Conservation (phyloP, 2,113 vertebrate genomes). For the Tragelaphus imberbis region DNA sequence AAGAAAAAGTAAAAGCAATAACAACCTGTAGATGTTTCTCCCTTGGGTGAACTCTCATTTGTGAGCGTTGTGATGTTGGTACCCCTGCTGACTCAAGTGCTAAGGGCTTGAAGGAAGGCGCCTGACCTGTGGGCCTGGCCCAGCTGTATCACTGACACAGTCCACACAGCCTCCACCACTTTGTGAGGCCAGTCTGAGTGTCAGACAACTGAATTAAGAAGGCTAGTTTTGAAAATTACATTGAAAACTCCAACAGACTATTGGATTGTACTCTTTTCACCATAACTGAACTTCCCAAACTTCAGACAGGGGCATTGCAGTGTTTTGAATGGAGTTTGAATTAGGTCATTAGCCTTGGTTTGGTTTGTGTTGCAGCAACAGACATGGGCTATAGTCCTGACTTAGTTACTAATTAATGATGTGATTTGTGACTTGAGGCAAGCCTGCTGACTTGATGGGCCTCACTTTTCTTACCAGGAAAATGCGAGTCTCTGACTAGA, state of each 20-base stretch:
- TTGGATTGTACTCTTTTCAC: neutral
- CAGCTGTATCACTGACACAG: neutral
- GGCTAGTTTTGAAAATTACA: neutral
- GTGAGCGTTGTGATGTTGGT: neutral
- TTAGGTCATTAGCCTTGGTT: neutral
- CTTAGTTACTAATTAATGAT: neutral
- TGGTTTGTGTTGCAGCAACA: neutral
- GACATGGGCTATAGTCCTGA: neutral
- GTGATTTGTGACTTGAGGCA: neutral
- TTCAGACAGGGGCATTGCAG: accelerated
- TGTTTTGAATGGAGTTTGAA: neutral
- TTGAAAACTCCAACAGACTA: neutral
- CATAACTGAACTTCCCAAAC: neutral
- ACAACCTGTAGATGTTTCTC: neutral
- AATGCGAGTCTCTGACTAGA: neutral
- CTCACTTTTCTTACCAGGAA: neutral
- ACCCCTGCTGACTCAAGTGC: too few relatives aligned
- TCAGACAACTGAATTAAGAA: neutral
- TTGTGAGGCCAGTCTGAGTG: neutral
- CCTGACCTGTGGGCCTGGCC: neutral
- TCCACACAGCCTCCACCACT: too few relatives aligned
- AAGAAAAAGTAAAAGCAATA: neutral
- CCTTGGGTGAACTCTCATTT: neutral
- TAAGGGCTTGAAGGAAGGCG: too few relatives aligned
- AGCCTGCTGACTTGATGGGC: neutral